phyloP scores from a whole-genome alignment of 2,888 invertebrate species.

The Micoletzkya japonica region DNA sequence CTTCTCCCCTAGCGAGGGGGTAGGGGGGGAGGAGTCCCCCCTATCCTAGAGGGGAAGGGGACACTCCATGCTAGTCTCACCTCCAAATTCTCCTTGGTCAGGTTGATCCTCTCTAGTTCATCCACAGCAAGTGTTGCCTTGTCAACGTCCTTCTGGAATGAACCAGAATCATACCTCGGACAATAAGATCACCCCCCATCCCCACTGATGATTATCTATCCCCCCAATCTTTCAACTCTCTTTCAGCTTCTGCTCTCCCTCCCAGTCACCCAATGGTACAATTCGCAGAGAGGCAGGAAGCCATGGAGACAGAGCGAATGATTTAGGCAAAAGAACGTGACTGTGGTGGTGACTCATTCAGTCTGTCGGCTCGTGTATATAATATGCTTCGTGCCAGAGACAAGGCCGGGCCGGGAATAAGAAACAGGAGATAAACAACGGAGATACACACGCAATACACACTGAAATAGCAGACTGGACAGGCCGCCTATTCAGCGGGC shows the following conservation, averaged over 20 bases:
- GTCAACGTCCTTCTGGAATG: constrained; percentile 39
- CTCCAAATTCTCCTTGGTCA: constrained; percentile 51
- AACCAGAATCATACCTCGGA: not conserved
- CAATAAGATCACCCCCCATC: not conserved
- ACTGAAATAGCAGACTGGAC: no score
- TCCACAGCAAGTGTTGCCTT: constrained; percentile 37
- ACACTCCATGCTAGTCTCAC: constrained; percentile 35
- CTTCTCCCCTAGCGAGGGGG: constrained; percentile 19
- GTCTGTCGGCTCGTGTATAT: no score
- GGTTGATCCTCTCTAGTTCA: constrained; percentile 41
- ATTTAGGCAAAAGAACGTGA: not conserved
- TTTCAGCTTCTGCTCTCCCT: not conserved
- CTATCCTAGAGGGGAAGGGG: not conserved
- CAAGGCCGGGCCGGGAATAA: no score
- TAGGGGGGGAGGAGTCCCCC: constrained; percentile 16
- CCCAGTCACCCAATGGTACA: constrained; percentile 22
- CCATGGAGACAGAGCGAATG: constrained; percentile 3
- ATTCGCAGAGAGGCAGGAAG: constrained; percentile 1
- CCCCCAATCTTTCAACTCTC: not conserved
- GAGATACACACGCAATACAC: no score
- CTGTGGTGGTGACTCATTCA: no score
- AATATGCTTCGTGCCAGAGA: no score
- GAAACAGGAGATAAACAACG: no score
- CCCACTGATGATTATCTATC: not conserved
- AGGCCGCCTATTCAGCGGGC: no score